Conservation (phyloP, 2,888 invertebrate genomes). For the Kuschelorhynchus macadamiae region DNA sequence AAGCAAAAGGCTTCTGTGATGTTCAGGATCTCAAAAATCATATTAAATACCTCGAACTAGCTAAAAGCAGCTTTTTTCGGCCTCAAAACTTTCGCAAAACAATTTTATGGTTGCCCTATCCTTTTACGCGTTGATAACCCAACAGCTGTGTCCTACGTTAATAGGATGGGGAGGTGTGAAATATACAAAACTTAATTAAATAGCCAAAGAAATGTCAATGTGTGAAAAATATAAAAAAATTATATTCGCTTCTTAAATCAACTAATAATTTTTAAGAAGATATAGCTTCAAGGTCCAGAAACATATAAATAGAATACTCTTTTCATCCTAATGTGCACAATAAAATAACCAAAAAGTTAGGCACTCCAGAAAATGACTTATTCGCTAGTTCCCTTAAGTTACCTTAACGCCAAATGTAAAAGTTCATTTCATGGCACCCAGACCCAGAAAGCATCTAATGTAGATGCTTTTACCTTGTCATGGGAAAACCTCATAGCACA, state of each 20-base stretch:
- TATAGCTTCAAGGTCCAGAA: not conserved
- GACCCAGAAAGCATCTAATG: too few species aligned
- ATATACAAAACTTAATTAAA: not conserved
- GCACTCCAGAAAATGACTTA: too few species aligned
- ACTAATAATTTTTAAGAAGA: slow-evolving; percentile 1
- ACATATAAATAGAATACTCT: not conserved
- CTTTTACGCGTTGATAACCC: slow-evolving; percentile 2
- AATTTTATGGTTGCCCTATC: not conserved
- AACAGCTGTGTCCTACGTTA: slow-evolving; percentile 1
- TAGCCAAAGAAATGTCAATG: not conserved
- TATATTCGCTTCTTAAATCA: not conserved
- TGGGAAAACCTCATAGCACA: too few species aligned
- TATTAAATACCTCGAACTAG: not conserved
- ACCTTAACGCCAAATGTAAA: not conserved
- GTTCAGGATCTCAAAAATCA: not conserved
- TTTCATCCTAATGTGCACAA: too few species aligned
- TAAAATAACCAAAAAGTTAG: too few species aligned
- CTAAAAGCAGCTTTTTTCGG: not conserved
- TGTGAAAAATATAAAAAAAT: not conserved
- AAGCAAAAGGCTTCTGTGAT: not conserved
- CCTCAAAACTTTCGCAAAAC: not conserved
- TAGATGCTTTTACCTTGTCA: too few species aligned
- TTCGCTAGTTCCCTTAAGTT: too few species aligned
- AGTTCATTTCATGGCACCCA: not conserved
- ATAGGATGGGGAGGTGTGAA: slow-evolving; percentile 13